Base-by-base conservation (phyloP, 2,888 invertebrate species). In the Drosophila emarginata region DNA sequence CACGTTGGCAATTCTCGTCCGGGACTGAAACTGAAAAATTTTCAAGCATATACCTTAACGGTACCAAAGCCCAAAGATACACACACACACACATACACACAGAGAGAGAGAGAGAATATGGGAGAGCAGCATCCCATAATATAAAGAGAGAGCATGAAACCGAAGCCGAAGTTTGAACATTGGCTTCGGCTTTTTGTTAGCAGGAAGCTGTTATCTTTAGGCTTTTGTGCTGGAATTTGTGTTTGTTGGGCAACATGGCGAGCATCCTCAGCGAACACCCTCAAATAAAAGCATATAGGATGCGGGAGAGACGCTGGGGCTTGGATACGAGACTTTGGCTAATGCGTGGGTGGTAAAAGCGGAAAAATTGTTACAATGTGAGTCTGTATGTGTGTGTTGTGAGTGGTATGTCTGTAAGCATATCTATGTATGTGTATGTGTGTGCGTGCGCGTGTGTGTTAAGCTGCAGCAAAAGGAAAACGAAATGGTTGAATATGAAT, bases 1-100 rank as follows among this genome's bases (percentile, higher is more conserved):
- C 87, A 89, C 82, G 84, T 84, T 79, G 74, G 82, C 69, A 90
- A 88, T 87, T 91, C 90, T 91, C 89, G 87, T 91, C 91, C 91
- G 89, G 91, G 91, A 91, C 91, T 91, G 88, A 85, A 84, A 52
- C 70, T 73, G 74, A 80, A 84, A 80, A 84, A 80, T 76, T 84
- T 84, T 76, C 72, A 79, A 77, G 72, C 78, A 74, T 61, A 79
- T 86, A 86, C 79, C 80, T 81, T 81, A 85, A 85, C 80, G 85
- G 80, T 85, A 80, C 63, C 11, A 28, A 14, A 54, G 53, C 32
- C 53, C 18, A 15, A 7, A 36, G 7, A 32, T 28, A 53, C 28
- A 32, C 9, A 11, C 18, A 2, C 9, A 45, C 18, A 3, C 2
- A 45, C 37, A 37, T n/a, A 61, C 32, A 4, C 1, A 45, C 37